Conservation (phyloP, 2,888 invertebrate genomes). For the Tetanocera ferruginea region DNA sequence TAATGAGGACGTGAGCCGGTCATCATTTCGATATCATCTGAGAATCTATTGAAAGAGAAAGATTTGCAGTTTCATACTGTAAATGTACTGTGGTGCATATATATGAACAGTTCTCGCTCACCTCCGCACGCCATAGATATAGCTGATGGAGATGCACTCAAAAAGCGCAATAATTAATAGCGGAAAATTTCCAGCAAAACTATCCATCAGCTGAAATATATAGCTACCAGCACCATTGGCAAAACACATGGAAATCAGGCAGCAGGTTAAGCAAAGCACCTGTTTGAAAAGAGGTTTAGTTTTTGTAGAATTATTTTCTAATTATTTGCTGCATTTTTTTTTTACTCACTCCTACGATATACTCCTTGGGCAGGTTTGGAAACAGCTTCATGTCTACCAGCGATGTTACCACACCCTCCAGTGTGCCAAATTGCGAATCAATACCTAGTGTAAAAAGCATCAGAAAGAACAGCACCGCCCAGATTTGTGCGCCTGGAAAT, state of each 20-base stretch:
- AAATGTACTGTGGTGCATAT: neutral
- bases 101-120: slow-evolving; percentile 59
- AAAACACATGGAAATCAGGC: slow-evolving; percentile 88
- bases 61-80: neutral
- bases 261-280: slow-evolving; percentile 83
- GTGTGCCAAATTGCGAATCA: slow-evolving; percentile 95
- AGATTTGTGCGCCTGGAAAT: slow-evolving; percentile 95
- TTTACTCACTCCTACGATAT: slow-evolving; percentile 78
- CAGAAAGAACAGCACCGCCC: slow-evolving; percentile 95
- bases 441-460: slow-evolving; percentile 97
- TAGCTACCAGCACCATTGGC: slow-evolving; percentile 95
- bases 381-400: slow-evolving; percentile 95
- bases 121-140: slow-evolving; percentile 93
- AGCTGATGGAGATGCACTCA: slow-evolving; percentile 93
- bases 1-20: slow-evolving; percentile 88
- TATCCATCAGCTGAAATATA: slow-evolving; percentile 92
- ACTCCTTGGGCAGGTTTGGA: slow-evolving; percentile 91
- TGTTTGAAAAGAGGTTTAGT: slow-evolving; percentile 41
- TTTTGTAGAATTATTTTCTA: neutral
- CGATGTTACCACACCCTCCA: slow-evolving; percentile 96
- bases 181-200: slow-evolving; percentile 94
- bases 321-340: neutral
- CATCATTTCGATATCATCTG: slow-evolving; percentile 95
- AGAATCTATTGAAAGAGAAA: slow-evolving; percentile 75
- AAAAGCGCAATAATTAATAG: slow-evolving; percentile 92